These are phyloP conservation scores for Nesometra sesokonis DNA, from an alignment of 35 echinoderm and acorn worm species.

Conservation along the genomic window DNA sequence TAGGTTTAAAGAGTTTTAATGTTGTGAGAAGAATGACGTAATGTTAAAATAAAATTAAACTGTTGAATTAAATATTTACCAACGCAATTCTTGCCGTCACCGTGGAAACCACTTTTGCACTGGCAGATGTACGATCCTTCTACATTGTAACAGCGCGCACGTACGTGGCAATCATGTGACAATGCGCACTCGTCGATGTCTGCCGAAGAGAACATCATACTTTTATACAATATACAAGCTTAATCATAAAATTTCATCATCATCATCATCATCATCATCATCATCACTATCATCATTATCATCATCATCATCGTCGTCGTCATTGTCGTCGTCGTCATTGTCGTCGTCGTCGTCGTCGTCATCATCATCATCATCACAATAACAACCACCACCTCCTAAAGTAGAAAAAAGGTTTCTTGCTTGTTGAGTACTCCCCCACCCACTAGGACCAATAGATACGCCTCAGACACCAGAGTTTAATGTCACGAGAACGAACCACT, in stretches of 20 bases:
- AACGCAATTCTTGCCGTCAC: conserved; percentile 57
- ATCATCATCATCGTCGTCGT: conserved; percentile 24
- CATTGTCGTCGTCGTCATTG: neutral
- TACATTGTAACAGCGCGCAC: conserved; percentile 76
- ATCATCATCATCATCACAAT: too few relatives aligned
- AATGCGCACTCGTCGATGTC: conserved; percentile 75
- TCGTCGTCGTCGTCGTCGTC: conserved; percentile 5
- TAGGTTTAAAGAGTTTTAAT: too few relatives aligned
- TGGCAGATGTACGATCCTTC: conserved; percentile 92
- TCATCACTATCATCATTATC: conserved; percentile 12
- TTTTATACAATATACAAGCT: neutral
- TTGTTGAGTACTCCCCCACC: too few relatives aligned
- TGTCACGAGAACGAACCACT: too few relatives aligned
- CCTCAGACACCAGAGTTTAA: too few relatives aligned
- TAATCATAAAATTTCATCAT: conserved; percentile 13
- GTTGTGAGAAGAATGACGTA: too few relatives aligned
- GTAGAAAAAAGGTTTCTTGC: too few relatives aligned
- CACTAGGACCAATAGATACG: too few relatives aligned
- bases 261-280: conserved; percentile 18
- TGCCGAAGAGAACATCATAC: conserved; percentile 2
- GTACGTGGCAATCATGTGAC: conserved; percentile 37
- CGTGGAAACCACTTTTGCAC: conserved; percentile 66
- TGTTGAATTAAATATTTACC: conserved; percentile 30
- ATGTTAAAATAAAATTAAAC: too few relatives aligned
- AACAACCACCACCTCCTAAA: neutral